Conservation (phyloP, 2,797 vertebrate genomes). For the Gastrophryne carolinensis region DNA sequence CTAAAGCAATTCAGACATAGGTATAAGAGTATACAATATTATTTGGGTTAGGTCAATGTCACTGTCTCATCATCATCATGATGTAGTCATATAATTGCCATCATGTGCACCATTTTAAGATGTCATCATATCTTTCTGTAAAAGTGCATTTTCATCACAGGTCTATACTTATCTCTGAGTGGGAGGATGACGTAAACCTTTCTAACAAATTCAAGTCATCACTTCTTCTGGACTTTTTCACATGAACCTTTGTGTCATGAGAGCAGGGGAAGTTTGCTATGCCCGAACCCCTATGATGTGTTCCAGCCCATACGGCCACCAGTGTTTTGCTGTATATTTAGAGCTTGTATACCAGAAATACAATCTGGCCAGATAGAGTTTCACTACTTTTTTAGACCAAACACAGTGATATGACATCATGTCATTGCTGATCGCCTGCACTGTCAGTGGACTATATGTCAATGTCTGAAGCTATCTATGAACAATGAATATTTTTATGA, state of each 20-base stretch:
- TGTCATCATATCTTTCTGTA: not conserved
- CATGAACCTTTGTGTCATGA: conserved; percentile 25
- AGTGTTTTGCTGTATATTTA: not conserved
- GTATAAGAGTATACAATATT: no score
- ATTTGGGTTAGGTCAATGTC: no score
- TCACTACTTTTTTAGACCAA: not conserved
- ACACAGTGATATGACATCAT: not conserved
- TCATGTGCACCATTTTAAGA: no score
- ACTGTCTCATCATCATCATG: no score
- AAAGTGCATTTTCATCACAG: not conserved
- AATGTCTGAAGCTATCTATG: not conserved
- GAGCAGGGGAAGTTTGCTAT: not conserved
- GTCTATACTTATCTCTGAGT: conserved; percentile 22
- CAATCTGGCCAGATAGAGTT: not conserved
- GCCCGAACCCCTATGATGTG: not conserved
- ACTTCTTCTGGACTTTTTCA: conserved; percentile 21
- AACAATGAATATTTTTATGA: no score
- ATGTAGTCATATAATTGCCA: no score
- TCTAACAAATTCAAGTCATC: not conserved
- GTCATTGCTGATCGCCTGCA: not conserved
- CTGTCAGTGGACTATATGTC: not conserved
- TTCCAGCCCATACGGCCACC: not conserved
- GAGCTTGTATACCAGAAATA: not conserved
- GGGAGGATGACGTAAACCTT: conserved; percentile 7
- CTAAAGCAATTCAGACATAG: no score